Percentiles rank a stretch among this genome's conserved stretches.
These are phyloP conservation scores for Cyaniris semiargus DNA, from an alignment of 2,888 invertebrate species.

Conservation along the genomic window DNA sequence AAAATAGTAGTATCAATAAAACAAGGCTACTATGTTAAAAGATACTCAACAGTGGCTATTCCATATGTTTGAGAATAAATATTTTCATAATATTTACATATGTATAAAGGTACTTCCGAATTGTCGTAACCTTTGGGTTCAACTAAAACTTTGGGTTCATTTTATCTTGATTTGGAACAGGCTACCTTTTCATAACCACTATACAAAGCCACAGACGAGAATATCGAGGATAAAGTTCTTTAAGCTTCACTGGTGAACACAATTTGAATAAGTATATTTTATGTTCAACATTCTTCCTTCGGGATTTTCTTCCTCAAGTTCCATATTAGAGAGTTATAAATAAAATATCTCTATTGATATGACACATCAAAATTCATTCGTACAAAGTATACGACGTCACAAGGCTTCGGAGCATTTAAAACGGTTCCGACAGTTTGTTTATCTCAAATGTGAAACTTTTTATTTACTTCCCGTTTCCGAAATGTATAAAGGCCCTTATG, in stretches of 20 bases:
- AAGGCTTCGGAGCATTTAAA: neutral
- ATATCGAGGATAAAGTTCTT: neutral
- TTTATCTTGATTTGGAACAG: neutral
- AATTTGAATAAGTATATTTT: constrained; percentile 8
- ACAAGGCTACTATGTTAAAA: no score
- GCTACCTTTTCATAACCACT: neutral
- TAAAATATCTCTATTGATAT: constrained; percentile 8
- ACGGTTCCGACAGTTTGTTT: constrained; percentile 18
- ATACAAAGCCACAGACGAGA: neutral
- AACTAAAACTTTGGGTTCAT: neutral
- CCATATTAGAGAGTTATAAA: constrained; percentile 8
- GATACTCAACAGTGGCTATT: no score
- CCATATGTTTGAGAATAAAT: neutral
- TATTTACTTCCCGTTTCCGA: neutral
- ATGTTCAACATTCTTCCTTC: neutral
- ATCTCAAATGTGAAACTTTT: constrained; percentile 14
- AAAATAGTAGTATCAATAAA: no score
- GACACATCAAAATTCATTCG: neutral
- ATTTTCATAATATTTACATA: neutral
- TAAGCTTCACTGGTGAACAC: neutral
- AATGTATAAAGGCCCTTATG: constrained; percentile 1
- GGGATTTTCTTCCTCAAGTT: neutral
- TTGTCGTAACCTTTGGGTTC: neutral
- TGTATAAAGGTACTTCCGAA: neutral
- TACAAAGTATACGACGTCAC: neutral